Conservation (phyloP, 2,797 vertebrate species). For the Epinephelus coioides region DNA sequence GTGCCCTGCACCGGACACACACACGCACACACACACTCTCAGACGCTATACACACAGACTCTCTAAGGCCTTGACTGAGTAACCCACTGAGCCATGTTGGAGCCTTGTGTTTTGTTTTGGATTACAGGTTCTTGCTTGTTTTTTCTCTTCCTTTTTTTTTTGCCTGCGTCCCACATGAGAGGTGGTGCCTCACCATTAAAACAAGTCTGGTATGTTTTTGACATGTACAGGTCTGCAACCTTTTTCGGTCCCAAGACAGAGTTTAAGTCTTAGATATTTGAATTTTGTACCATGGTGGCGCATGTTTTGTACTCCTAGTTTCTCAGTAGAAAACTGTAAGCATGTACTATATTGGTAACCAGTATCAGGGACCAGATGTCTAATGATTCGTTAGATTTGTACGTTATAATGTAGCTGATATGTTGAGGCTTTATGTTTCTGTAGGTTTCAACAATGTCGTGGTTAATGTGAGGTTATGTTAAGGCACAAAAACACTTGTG, state of each 20-base stretch:
- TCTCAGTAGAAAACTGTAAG: neutral
- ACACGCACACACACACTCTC: neutral
- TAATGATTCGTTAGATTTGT: neutral
- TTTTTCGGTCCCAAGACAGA: slow-evolving; percentile 8
- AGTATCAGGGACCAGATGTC: neutral
- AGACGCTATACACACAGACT: slow-evolving; percentile 30
- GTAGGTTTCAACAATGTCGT: no score
- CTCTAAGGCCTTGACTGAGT: slow-evolving; percentile 56
- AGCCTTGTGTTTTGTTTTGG: slow-evolving; percentile 57
- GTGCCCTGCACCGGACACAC: slow-evolving; percentile 70
- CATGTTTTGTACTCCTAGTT: neutral
- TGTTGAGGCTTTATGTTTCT: no score
- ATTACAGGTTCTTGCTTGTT: slow-evolving; percentile 42
- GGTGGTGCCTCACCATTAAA: slow-evolving; percentile 10
- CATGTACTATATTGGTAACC: neutral
- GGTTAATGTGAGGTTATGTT: no score
- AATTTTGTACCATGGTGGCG: neutral
- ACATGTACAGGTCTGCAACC: slow-evolving; percentile 5
- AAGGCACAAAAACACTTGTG: no score
- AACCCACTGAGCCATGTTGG: slow-evolving; percentile 60
- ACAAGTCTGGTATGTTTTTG: slow-evolving; percentile 6
- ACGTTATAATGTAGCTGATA: no score
- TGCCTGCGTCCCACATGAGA: slow-evolving; percentile 36
- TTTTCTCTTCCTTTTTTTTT: slow-evolving; percentile 7
- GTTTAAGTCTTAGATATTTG: slow-evolving; percentile 21